Evolutionary conservation across 2,888 invertebrate species (phyloP), one percentile per base, ranked within the genome.

Genomic region (Dilophus febrilis): DNA sequence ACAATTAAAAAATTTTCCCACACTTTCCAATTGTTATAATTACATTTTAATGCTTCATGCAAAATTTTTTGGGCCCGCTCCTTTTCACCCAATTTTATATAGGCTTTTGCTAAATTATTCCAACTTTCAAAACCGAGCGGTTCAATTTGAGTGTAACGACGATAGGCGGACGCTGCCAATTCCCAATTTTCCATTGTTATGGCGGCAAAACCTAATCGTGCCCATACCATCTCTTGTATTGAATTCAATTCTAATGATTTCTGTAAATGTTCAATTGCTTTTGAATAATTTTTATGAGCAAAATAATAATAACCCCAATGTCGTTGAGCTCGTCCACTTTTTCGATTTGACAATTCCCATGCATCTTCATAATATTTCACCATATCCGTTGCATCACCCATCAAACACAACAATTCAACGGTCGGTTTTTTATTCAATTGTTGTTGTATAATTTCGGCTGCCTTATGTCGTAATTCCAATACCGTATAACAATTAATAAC

Each of bases 101-200:
- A 88, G 3, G 88, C 87, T 54, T 94, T 90, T 12, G 92, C 90
- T 42, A 98, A 66, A 60, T 98, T 98, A 61, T 92, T 97, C 98
- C 97, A 98, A 0, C 91, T 91, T 63, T 97, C 94, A 58, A 88
- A 95, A 40, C 84, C 83, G 61, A 80, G 66, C 0, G 79, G 80
- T 50, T 94, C 91, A n/a, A 95, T 65, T 47, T 74, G 74, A 13
- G 90, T 86, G 56, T 88, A 91, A 37, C 79, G 72, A 35, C 86
- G 71, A 58, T 94, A 95, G 0, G 88, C 86, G 22, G 71, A 75
- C 0, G 84, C 87, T 1, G 90, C 83, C 11, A 75, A 54, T 50
- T 82, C 77, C 85, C 87, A 90, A 44, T 82, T 71, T 55, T 86
- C 80, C 0, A 70, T 65, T 53, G 72, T 67, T 41, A 94, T 68